These are phyloP conservation scores for Pangasius sanitwongsei DNA, from an alignment of 2,797 vertebrate species.

Conservation along the genomic window DNA sequence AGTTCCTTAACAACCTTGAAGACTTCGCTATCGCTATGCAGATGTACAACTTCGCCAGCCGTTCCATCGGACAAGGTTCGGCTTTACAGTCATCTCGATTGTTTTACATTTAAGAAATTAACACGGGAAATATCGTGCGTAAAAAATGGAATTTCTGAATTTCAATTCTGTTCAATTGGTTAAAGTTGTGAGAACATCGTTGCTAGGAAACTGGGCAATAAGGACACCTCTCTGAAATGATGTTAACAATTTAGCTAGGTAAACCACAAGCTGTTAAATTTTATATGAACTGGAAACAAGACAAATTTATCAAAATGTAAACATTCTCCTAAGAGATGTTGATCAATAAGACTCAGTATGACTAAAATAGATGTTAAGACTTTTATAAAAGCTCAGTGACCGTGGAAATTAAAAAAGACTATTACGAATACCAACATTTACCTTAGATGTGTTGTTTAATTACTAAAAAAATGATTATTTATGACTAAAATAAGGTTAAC, in stretches of 20 bases:
- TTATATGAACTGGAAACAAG: neutral
- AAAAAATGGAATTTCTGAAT: neutral
- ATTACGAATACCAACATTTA: neutral
- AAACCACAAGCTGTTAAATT: neutral
- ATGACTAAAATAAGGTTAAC: neutral
- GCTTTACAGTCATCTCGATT: neutral
- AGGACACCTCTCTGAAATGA: neutral
- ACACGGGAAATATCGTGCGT: neutral
- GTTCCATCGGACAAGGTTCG: conserved; percentile 94
- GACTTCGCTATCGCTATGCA: conserved; percentile 98
- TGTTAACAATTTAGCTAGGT: neutral
- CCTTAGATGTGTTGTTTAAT: neutral
- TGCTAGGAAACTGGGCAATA: neutral
- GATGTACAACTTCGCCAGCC: conserved; percentile 98
- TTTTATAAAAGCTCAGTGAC: neutral
- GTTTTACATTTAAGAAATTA: neutral
- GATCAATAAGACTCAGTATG: neutral
- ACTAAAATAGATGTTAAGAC: neutral
- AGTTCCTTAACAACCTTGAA: conserved; percentile 98
- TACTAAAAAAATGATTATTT: neutral
- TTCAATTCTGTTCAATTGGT: neutral
- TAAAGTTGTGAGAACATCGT: neutral
- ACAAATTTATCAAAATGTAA: neutral
- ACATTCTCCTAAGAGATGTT: neutral
- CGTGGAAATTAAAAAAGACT: neutral